phyloP scores from a whole-genome alignment of 2,888 invertebrate species.

The Synergus japonicus region DNA sequence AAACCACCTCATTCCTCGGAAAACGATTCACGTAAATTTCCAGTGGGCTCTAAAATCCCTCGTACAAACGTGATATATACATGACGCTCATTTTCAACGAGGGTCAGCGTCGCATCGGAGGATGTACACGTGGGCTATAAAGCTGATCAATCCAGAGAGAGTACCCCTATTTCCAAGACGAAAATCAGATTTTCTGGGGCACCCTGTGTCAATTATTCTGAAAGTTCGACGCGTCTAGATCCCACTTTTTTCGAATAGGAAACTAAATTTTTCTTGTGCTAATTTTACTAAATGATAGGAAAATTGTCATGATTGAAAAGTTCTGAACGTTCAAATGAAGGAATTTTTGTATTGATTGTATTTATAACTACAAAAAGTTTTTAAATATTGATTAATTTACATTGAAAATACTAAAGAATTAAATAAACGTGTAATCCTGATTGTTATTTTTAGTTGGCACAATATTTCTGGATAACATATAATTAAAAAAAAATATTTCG shows the following conservation, averaged over 20 bases:
- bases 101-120: slow-evolving; percentile 11
- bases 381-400: too few species aligned
- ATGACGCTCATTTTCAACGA: slow-evolving; percentile 25
- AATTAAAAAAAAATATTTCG: too few species aligned
- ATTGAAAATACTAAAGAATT: too few species aligned
- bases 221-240: neutral
- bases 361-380: too few species aligned
- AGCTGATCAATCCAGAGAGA: slow-evolving; percentile 21
- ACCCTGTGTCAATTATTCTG: neutral
- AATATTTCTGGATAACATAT: too few species aligned
- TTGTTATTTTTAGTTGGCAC: too few species aligned
- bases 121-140: slow-evolving; percentile 19
- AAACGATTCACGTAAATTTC: slow-evolving; percentile 60
- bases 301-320: neutral
- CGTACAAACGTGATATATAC: slow-evolving; percentile 32
- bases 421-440: too few species aligned
- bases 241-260: neutral
- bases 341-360: too few species aligned
- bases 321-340: too few species aligned
- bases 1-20: slow-evolving; percentile 50
- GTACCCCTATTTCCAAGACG: slow-evolving; percentile 5
- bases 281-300: neutral
- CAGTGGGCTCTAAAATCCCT: slow-evolving; percentile 49
- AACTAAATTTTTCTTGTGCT: neutral
- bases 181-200: neutral